Percentiles rank a stretch among this genome's conserved stretches.
phyloP scores from a whole-genome alignment of 2,888 invertebrate genomes.

The Agrotis clavis region DNA sequence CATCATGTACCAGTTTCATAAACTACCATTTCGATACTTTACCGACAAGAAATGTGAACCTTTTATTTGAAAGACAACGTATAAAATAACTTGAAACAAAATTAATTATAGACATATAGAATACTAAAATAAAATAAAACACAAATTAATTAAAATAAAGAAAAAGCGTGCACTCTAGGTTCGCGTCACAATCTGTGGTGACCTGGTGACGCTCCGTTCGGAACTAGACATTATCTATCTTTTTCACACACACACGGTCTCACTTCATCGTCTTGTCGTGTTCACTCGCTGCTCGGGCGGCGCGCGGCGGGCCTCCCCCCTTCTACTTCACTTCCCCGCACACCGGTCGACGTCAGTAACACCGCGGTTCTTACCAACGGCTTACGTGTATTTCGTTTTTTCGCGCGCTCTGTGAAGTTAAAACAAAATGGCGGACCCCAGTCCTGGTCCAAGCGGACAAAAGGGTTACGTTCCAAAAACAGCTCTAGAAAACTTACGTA shows the following conservation, averaged over 20 bases:
- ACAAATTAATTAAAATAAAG: not conserved
- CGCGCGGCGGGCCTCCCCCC: not conserved
- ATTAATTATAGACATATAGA: too few species aligned
- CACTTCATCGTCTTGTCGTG: not conserved
- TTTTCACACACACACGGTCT: conserved; percentile 14
- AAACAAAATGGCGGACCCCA: conserved; percentile 40
- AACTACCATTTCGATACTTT: too few species aligned
- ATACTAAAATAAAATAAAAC: too few species aligned
- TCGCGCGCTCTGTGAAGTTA: not conserved
- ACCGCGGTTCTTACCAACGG: not conserved
- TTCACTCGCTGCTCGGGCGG: not conserved
- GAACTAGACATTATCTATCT: conserved; percentile 4
- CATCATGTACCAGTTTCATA: too few species aligned
- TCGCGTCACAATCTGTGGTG: too few species aligned
- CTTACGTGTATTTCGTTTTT: conserved; percentile 13
- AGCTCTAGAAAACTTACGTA: conserved; percentile 19
- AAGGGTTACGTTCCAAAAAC: conserved; percentile 9
- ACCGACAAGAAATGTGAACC: too few species aligned
- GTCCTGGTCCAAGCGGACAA: conserved; percentile 6
- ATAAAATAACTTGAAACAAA: too few species aligned
- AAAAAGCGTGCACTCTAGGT: not conserved
- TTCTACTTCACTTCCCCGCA: not conserved
- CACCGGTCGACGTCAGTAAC: conserved; percentile 32
- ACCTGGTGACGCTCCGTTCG: too few species aligned
- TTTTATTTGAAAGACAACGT: too few species aligned